Evolutionary conservation across 1,140 invertebrate species (phyloP).

Genomic region (Kradibia gibbosae): DNA sequence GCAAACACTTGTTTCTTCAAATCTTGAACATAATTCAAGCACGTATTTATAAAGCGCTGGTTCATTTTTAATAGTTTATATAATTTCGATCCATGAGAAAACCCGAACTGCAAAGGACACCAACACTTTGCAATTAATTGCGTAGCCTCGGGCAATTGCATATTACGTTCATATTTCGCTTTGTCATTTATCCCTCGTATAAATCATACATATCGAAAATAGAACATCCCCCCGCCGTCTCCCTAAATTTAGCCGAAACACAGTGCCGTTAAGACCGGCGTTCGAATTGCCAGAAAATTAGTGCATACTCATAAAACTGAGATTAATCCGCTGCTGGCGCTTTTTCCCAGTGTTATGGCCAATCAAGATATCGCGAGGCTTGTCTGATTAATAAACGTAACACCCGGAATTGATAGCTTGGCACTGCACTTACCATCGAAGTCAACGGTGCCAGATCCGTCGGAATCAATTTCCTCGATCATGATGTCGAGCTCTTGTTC

Average conservation of each 20-base stretch:
- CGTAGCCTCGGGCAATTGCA: background rate
- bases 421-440: conserved; percentile 78
- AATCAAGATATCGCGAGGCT: background rate
- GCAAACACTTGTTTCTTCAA: background rate
- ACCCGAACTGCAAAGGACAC: background rate
- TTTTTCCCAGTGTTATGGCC: background rate
- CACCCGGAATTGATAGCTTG: background rate
- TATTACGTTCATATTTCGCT: background rate
- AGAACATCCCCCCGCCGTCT: background rate
- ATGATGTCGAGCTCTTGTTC: conserved; percentile 94
- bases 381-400: background rate
- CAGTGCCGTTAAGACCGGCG: background rate
- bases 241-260: background rate
- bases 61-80: background rate
- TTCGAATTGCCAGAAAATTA: background rate
- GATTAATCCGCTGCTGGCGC: conserved; percentile 1
- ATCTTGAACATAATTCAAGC: background rate
- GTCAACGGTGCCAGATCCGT: conserved; percentile 90
- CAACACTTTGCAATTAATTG: conserved; percentile 3
- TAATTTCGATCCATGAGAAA: background rate
- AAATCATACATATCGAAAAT: conserved; percentile 17
- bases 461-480: conserved; percentile 97
- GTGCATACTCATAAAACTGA: background rate
- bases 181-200: background rate
- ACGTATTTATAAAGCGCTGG: background rate